Evolutionary conservation across 2,888 invertebrate genomes (phyloP).

Genomic region (Platycheirus rosarum): DNA sequence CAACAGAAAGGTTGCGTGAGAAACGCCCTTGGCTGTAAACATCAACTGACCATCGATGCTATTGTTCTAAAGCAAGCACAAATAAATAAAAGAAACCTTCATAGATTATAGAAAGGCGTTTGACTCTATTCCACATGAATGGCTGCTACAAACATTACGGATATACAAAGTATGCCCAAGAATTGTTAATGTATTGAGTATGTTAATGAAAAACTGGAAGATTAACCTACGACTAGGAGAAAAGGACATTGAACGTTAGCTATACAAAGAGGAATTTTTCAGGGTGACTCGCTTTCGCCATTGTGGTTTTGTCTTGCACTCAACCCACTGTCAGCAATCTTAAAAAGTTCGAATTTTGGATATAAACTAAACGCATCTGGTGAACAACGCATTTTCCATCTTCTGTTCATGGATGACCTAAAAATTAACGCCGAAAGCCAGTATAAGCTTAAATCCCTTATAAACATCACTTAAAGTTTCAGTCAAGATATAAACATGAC

Average conservation of each 20-base stretch:
- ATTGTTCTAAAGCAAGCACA: no score
- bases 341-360: neutral
- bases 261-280: neutral
- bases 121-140: neutral
- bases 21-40: no score
- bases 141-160: neutral
- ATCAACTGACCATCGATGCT: no score
- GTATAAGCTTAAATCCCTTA: neutral
- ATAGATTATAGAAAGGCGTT: neutral
- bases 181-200: neutral
- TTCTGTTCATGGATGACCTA: neutral
- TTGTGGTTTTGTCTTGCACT: neutral
- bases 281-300: neutral
- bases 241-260: neutral
- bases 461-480: neutral
- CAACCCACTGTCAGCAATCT: neutral
- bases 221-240: neutral
- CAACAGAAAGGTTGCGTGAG: no score
- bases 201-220: neutral
- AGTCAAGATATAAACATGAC: neutral
- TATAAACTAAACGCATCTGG: neutral
- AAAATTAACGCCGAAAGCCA: neutral
- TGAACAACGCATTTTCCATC: neutral
- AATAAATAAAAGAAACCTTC: no score
- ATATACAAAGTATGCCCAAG: conserved; percentile 3